Evolutionary conservation across 2,888 invertebrate species (phyloP).

Genomic region (Zelleria hepariella): DNA sequence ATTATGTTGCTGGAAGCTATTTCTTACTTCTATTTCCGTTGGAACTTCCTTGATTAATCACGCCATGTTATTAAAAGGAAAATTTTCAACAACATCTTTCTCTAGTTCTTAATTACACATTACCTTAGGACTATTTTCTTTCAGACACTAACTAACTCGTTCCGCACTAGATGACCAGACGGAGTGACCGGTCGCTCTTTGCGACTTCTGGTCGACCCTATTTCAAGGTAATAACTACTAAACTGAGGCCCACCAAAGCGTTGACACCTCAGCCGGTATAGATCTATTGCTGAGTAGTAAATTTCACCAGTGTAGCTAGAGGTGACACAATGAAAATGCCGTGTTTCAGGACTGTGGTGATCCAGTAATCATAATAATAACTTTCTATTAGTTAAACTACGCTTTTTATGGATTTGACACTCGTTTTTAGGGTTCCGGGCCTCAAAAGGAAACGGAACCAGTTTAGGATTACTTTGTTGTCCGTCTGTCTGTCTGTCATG

Average conservation of each 20-base stretch:
- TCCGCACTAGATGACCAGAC: constrained; percentile 1
- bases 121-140: not conserved
- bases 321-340: too few relatives aligned
- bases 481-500: too few relatives aligned
- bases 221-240: not conserved
- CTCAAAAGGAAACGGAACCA: too few relatives aligned
- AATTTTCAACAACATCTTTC: not conserved
- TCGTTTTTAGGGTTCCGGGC: too few relatives aligned
- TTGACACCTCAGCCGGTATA: not conserved
- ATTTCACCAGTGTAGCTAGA: not conserved
- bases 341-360: too few relatives aligned
- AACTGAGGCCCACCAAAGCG: not conserved
- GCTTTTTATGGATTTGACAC: too few relatives aligned
- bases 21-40: not conserved
- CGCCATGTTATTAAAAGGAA: not conserved
- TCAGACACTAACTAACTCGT: not conserved
- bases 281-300: not conserved
- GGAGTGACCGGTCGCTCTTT: constrained; percentile 1
- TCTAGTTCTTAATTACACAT: not conserved
- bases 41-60: not conserved
- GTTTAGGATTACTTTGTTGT: too few relatives aligned
- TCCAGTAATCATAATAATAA: too few relatives aligned
- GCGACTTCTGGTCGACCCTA: not conserved
- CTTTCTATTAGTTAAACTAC: too few relatives aligned
- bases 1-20: not conserved